Percentiles rank a stretch among this genome's conserved stretches.
phyloP scores from a whole-genome alignment of 2,113 vertebrate species.

The Colaptes auratus region DNA sequence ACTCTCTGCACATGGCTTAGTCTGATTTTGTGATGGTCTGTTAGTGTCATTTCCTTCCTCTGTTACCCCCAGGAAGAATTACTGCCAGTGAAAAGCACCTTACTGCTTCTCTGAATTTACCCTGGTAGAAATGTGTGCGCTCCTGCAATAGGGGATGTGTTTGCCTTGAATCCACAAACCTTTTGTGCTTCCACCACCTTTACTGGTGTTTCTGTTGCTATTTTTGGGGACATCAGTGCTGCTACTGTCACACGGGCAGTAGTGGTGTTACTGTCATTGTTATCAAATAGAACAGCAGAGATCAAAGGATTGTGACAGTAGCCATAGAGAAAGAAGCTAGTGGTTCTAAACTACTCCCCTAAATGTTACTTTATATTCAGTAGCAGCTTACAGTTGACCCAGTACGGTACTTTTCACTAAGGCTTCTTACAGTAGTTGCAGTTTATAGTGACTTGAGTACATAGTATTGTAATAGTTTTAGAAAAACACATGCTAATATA shows the following conservation, averaged over 20 bases:
- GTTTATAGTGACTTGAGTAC: not conserved
- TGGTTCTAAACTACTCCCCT: not conserved
- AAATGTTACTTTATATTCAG: not conserved
- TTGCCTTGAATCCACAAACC: not conserved
- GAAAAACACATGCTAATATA: not conserved
- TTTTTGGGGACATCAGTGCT: not conserved
- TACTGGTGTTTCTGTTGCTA: not conserved
- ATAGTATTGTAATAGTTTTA: not conserved
- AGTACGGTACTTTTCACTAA: not conserved
- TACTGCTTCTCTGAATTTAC: not conserved
- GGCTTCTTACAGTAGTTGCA: not conserved
- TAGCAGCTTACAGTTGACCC: not conserved
- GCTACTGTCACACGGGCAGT: not conserved
- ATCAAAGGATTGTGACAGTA: not conserved
- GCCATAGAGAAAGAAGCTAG: not conserved
- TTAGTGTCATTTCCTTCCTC: not conserved
- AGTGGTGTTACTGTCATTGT: not conserved
- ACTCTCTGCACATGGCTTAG: not conserved
- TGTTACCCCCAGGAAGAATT: not conserved
- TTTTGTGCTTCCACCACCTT: not conserved
- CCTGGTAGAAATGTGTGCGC: not conserved
- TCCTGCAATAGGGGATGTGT: not conserved
- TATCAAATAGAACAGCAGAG: not conserved
- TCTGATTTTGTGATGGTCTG: rapidly evolving
- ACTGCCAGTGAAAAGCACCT: not conserved